These are phyloP conservation scores for Andrena hattorfiana DNA, from an alignment of 2,888 invertebrate species.

Conservation along the genomic window DNA sequence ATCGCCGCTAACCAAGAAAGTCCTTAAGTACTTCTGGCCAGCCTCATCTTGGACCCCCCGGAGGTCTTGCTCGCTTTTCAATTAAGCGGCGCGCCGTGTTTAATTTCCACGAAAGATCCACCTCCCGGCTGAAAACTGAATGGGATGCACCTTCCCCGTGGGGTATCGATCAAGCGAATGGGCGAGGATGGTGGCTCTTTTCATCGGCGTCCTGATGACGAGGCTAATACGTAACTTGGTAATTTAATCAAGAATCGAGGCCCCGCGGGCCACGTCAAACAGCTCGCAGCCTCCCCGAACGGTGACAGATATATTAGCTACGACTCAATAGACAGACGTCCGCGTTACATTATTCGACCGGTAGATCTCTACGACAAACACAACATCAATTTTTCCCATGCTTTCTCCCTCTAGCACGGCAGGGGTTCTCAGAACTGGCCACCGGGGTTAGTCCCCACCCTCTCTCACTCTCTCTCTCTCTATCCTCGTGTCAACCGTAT, in stretches of 20 bases:
- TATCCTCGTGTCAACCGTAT: conserved; percentile 52
- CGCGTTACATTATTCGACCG: conserved; percentile 83
- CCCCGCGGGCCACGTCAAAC: conserved; percentile 77
- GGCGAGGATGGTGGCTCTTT: conserved; percentile 36
- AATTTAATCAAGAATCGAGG: conserved; percentile 81
- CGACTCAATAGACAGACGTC: conserved; percentile 82
- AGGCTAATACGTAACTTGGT: conserved; percentile 73
- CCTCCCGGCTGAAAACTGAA: conserved; percentile 32
- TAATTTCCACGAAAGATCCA: conserved; percentile 68
- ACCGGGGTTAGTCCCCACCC: conserved; percentile 21
- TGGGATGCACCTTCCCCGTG: conserved; percentile 45
- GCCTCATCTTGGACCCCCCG: conserved; percentile 28
- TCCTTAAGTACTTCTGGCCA: conserved; percentile 54
- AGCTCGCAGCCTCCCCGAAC: conserved; percentile 64
- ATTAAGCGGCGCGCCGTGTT: conserved; percentile 68
- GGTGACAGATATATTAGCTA: conserved; percentile 84
- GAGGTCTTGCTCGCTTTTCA: conserved; percentile 61
- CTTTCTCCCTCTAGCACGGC: conserved; percentile 62
- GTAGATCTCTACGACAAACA: conserved; percentile 84
- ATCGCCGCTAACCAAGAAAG: conserved; percentile 61
- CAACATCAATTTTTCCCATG: conserved; percentile 84
- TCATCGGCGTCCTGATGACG: conserved; percentile 24
- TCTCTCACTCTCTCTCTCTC: background rate
- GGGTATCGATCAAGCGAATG: conserved; percentile 60
- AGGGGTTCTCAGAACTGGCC: conserved; percentile 76